phyloP scores from a whole-genome alignment of 2,113 vertebrate genomes.

The Heterotilapia buettikoferi region DNA sequence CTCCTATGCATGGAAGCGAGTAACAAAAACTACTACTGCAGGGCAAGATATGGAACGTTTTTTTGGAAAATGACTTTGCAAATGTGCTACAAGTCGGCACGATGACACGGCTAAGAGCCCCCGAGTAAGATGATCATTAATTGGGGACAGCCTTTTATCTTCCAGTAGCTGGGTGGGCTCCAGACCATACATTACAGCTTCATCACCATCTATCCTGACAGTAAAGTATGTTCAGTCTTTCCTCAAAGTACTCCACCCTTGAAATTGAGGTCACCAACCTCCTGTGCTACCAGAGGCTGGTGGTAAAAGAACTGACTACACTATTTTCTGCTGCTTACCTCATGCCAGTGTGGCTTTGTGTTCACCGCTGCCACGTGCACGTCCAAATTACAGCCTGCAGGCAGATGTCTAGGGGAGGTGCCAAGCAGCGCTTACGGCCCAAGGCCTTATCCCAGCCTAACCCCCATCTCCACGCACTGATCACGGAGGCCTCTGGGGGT shows the following conservation, averaged over 20 bases:
- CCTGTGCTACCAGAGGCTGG: constrained; percentile 10
- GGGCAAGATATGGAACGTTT: not conserved
- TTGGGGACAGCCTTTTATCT: not conserved
- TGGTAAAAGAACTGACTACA: constrained; percentile 41
- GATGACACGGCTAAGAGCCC: not conserved
- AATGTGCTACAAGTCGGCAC: not conserved
- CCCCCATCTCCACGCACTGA: not conserved
- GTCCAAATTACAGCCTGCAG: constrained; percentile 69
- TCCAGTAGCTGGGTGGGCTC: constrained; percentile 15
- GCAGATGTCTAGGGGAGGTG: constrained; percentile 54
- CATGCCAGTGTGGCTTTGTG: constrained; percentile 64
- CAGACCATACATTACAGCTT: constrained; percentile 18
- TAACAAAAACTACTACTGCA: not conserved
- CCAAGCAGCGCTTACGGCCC: constrained; percentile 31
- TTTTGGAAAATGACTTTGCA: not conserved
- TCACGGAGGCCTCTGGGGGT: constrained; percentile 9
- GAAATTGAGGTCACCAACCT: constrained; percentile 41
- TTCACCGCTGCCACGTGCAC: constrained; percentile 66
- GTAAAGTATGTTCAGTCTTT: not conserved
- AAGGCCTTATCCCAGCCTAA: constrained; percentile 30
- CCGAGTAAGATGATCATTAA: not conserved
- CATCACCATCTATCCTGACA: constrained; percentile 32
- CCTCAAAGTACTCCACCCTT: constrained; percentile 35
- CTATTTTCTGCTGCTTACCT: constrained; percentile 68
- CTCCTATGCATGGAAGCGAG: not conserved